Percentiles rank a stretch among this genome's conserved stretches.
Evolutionary conservation across 64 coral and sea anemone genomes (phyloP).

Genomic region (Exaiptasia diaphana): DNA sequence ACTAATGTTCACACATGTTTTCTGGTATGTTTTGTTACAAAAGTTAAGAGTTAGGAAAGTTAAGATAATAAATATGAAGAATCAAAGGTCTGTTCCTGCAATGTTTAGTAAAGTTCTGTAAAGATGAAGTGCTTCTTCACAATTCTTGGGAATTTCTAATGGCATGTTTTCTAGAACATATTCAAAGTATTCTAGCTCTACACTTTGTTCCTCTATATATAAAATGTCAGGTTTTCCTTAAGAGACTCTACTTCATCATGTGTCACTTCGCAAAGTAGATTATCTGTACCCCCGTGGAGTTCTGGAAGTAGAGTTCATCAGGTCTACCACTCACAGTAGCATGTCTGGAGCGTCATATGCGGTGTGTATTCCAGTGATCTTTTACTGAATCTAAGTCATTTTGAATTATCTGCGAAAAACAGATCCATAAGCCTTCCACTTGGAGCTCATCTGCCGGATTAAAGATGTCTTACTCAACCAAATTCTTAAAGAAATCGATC

Average conservation of each 20-base stretch:
- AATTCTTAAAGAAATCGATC: slow-evolving; percentile 26
- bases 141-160: slow-evolving; percentile 44
- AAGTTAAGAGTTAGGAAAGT: too few relatives aligned
- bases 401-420: slow-evolving; percentile 11
- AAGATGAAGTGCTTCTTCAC: slow-evolving; percentile 67
- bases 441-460: slow-evolving; percentile 30
- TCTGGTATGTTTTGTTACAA: too few relatives aligned
- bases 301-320: slow-evolving; percentile 31
- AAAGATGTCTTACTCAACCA: slow-evolving; percentile 19
- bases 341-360: slow-evolving; percentile 9
- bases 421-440: slow-evolving; percentile 27
- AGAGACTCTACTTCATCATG: not conserved
- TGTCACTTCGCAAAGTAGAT: not conserved
- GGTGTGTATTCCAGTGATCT: slow-evolving; percentile 41
- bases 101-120: slow-evolving; percentile 71
- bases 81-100: too few relatives aligned
- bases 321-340: slow-evolving; percentile 27
- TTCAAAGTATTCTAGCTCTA: slow-evolving; percentile 75
- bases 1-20: too few relatives aligned
- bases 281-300: slow-evolving; percentile 63
- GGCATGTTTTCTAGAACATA: slow-evolving; percentile 71
- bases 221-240: slow-evolving; percentile 18
- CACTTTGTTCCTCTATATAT: slow-evolving; percentile 53
- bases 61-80: too few relatives aligned
- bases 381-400: slow-evolving; percentile 9